Evolutionary conservation across 2,113 vertebrate genomes (phyloP).

Genomic region (Bos taurus): ARS-UCD2.0 NC_037329.1:49564501-49565000

Average conservation of each 20-base stretch:
- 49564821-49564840: not conserved
- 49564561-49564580: not conserved
- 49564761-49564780: not conserved
- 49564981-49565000: not conserved
- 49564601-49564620: not conserved
- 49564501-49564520: not conserved
- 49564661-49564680: not conserved
- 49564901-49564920: not conserved
- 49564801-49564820: not conserved
- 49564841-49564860: not conserved
- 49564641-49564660: not conserved
- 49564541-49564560: not conserved
- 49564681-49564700: not conserved
- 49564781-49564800: not conserved
- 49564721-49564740: not conserved
- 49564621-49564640: not conserved
- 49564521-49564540: not conserved
- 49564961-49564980: not conserved
- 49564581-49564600: not conserved
- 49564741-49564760: not conserved
- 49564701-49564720: not conserved
- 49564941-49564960: not conserved
- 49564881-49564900: not conserved
- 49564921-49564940: not conserved
- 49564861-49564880: not conserved